phyloP scores from a whole-genome alignment of 2,888 invertebrate species.

The Phengaris arion region DNA sequence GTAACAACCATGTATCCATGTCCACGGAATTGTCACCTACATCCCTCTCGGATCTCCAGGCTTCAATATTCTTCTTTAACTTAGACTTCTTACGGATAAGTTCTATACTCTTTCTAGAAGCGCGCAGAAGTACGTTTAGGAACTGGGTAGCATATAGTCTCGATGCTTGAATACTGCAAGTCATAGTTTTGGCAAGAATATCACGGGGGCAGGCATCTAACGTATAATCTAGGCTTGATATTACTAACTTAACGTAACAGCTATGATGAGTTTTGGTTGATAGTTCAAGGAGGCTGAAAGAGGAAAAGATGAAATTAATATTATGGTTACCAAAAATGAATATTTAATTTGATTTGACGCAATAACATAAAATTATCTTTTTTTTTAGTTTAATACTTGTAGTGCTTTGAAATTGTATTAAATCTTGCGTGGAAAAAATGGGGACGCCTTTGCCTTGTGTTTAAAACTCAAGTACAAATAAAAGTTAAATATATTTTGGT shows the following conservation, averaged over 20 bases:
- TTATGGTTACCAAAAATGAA: not conserved
- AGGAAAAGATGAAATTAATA: not conserved
- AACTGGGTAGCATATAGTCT: conserved; percentile 94
- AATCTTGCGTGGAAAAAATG: no score
- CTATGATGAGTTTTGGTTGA: conserved; percentile 91
- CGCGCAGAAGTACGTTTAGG: conserved; percentile 90
- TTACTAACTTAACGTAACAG: conserved; percentile 95
- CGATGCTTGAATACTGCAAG: conserved; percentile 78
- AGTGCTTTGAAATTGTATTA: no score
- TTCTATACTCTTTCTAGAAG: conserved; percentile 76
- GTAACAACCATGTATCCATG: conserved; percentile 92
- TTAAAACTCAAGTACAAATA: no score
- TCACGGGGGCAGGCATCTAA: conserved; percentile 85
- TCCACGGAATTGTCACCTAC: conserved; percentile 63
- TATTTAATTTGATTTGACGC: no score
- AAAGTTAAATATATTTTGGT: no score
- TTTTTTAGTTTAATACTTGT: no score
- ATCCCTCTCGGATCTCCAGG: conserved; percentile 55
- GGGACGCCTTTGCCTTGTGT: no score
- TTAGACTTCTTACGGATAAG: conserved; percentile 67
- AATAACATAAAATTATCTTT: no score
- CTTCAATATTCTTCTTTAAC: conserved; percentile 61
- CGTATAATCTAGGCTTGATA: conserved; percentile 94
- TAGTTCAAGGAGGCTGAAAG: conserved; percentile 86
- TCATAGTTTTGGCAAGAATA: conserved; percentile 80